Percentiles rank a stretch among this genome's conserved stretches.
Conservation (phyloP, 1,140 invertebrate species). For the Drosophila varians region DNA sequence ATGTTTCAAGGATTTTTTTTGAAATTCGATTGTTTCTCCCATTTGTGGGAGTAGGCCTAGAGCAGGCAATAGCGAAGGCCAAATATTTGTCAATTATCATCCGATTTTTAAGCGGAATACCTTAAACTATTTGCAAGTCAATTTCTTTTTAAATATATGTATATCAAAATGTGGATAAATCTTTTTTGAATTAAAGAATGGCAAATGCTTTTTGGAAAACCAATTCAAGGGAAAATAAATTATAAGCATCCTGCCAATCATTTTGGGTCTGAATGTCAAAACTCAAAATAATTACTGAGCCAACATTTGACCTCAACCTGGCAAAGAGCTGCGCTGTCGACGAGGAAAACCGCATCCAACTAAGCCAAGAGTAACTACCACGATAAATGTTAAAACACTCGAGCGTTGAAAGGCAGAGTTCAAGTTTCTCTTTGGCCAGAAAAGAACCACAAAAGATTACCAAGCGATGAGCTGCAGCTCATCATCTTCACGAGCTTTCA, state of each 20-base stretch:
- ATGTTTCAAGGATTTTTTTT: too few relatives aligned
- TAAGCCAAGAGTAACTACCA: slow-evolving; percentile 14
- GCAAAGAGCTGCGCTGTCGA: neutral
- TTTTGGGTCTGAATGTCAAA: neutral
- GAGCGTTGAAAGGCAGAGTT: slow-evolving; percentile 60
- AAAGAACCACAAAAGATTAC: slow-evolving; percentile 68
- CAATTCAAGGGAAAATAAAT: neutral
- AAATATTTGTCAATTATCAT: too few relatives aligned
- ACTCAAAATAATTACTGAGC: slow-evolving; percentile 17
- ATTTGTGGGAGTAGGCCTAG: too few relatives aligned
- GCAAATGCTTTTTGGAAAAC: neutral
- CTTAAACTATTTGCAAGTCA: too few relatives aligned
- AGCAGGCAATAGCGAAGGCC: too few relatives aligned
- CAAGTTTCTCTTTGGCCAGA: slow-evolving; percentile 57
- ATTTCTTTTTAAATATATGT: too few relatives aligned
- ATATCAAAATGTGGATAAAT: too few relatives aligned
- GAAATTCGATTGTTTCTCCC: too few relatives aligned
- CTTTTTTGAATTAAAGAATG: too few relatives aligned
- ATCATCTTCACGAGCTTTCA: slow-evolving; percentile 51
- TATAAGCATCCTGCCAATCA: neutral
- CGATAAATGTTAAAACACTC: slow-evolving; percentile 51
- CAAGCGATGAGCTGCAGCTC: slow-evolving; percentile 66
- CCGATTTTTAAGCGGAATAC: too few relatives aligned
- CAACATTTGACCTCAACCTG: slow-evolving; percentile 4
- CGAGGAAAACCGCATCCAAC: slow-evolving; percentile 7